Conservation (phyloP, 2,888 invertebrate genomes). For the Phragmatobia fuliginosa region DNA sequence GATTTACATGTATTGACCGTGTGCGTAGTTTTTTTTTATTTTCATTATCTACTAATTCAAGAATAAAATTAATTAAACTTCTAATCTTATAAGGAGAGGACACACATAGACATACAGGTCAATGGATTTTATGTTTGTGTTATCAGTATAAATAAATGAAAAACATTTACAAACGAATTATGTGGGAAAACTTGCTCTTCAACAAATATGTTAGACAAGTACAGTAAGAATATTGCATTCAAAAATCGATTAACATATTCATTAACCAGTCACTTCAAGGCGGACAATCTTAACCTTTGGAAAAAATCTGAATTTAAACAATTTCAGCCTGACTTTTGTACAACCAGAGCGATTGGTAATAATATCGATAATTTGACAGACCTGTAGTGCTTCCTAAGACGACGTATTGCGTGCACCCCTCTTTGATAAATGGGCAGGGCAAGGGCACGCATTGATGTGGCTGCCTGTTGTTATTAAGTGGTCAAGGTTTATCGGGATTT, state of each 20-base stretch:
- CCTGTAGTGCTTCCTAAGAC: not conserved
- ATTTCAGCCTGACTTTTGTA: not conserved
- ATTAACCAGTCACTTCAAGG: not conserved
- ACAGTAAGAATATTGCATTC: not conserved
- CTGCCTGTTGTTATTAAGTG: not conserved
- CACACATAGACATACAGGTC: not conserved
- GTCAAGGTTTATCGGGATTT: not conserved
- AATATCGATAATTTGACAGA: not conserved
- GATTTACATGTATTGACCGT: not conserved
- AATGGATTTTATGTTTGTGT: not conserved
- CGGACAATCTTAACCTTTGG: not conserved
- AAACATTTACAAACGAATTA: not conserved
- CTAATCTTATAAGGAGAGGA: not conserved
- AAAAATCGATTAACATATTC: not conserved
- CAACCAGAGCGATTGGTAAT: not conserved
- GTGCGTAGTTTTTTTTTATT: not conserved
- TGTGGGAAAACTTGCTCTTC: not conserved
- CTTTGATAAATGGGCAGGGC: not conserved
- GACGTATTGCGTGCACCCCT: not conserved
- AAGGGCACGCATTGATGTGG: not conserved
- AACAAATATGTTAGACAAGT: not conserved
- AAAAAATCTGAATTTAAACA: not conserved
- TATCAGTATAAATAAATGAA: not conserved
- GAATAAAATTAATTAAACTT: not conserved
- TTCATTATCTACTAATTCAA: not conserved